A percentile compares a stretch with the other conserved stretches of the same genome.
Conservation (phyloP, 2,113 vertebrate genomes). For the Salvelinus alpinus region DNA sequence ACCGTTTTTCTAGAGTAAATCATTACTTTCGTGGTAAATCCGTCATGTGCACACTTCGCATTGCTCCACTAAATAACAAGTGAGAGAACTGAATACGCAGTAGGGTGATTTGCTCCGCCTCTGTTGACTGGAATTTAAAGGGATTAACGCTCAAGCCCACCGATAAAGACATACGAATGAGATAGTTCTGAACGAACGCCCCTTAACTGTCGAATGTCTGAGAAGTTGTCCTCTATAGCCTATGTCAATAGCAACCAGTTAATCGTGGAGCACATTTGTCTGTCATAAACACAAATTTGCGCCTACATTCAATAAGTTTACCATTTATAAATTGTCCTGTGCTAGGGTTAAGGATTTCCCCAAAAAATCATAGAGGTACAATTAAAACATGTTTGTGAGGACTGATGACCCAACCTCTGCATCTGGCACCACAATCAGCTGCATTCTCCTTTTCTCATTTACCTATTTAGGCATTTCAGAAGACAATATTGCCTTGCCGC, state of each 20-base stretch:
- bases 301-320: not conserved
- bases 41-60: slow-evolving; percentile 19
- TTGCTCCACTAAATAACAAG: slow-evolving; percentile 40
- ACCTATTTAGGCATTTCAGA: not conserved
- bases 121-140: slow-evolving; percentile 57
- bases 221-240: too few species aligned
- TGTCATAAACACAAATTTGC: not conserved
- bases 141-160: slow-evolving; percentile 61
- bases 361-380: not conserved
- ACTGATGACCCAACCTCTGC: too few species aligned
- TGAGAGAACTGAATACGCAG: slow-evolving; percentile 38
- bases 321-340: not conserved
- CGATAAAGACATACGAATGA: slow-evolving; percentile 4
- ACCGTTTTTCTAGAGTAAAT: slow-evolving; percentile 29
- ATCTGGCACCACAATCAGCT: too few species aligned
- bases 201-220: not conserved
- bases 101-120: slow-evolving; percentile 63
- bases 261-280: not conserved
- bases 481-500: not conserved
- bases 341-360: not conserved
- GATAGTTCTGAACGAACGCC: slow-evolving; percentile 12
- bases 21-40: slow-evolving; percentile 29
- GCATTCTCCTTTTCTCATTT: too few species aligned
- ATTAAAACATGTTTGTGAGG: not conserved
- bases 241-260: not conserved